Conservation (phyloP, 2,888 invertebrate genomes). For the Hyposoter didymator region DNA sequence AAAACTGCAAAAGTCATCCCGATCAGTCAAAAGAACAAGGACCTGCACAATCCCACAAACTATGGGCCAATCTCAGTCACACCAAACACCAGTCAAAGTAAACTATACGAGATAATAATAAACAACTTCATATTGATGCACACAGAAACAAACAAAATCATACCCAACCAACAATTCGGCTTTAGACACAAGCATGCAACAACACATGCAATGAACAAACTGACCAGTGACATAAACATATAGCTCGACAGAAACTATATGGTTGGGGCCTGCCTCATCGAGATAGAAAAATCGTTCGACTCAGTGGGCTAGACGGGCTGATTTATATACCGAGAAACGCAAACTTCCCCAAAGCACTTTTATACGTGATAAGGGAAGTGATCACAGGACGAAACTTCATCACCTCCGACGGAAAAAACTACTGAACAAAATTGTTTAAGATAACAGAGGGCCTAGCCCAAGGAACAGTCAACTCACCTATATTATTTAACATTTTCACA, state of each 20-base stretch:
- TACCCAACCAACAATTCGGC: not conserved
- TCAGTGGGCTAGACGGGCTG: constrained; percentile 24
- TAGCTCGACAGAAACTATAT: not conserved
- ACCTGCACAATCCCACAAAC: not conserved
- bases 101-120: not conserved
- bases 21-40: not conserved
- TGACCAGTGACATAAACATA: too few species aligned
- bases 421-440: not conserved
- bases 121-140: not conserved
- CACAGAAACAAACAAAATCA: too few species aligned
- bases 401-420: not conserved
- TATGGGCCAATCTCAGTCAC: not conserved
- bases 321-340: not conserved
- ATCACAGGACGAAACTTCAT: not conserved
- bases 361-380: constrained; percentile 1
- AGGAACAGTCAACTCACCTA: too few species aligned
- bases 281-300: not conserved
- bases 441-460: not conserved
- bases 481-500: not conserved
- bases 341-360: not conserved
- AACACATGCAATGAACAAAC: not conserved
- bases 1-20: not conserved
- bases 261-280: not conserved
- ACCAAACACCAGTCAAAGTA: not conserved
- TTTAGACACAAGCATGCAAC: not conserved